Evolutionary conservation across 1,140 invertebrate species (phyloP).

Genomic region (Anthonomus grandis): DNA sequence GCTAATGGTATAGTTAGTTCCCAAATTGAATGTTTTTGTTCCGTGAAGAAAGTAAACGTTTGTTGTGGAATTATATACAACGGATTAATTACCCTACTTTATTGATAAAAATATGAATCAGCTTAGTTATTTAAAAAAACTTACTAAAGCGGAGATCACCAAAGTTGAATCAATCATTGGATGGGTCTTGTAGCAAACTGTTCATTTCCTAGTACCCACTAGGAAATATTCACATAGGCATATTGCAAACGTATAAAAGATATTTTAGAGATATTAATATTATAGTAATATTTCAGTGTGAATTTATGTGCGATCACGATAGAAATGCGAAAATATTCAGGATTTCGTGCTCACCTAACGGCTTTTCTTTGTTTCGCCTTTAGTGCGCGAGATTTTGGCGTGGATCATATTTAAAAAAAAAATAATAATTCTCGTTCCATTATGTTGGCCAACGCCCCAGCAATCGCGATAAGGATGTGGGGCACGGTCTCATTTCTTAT

Average conservation of each 20-base stretch:
- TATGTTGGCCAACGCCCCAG: constrained; percentile 16
- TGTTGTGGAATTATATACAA: too few species aligned
- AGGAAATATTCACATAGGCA: constrained; percentile 5
- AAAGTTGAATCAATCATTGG: too few species aligned
- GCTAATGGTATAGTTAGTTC: too few species aligned
- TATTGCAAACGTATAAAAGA: constrained; percentile 8
- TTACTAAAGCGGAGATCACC: too few species aligned
- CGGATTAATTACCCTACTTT: too few species aligned
- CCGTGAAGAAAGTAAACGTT: too few species aligned
- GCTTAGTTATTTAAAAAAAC: too few species aligned
- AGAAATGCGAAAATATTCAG: constrained; percentile 13
- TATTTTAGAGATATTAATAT: constrained; percentile 15
- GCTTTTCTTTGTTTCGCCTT: constrained; percentile 1
- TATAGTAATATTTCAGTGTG: constrained; percentile 13
- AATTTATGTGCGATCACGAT: constrained; percentile 13
- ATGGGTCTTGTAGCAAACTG: too few species aligned
- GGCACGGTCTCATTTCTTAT: constrained; percentile 15
- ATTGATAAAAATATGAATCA: too few species aligned
- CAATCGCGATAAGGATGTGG: constrained; percentile 17
- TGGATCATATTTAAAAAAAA: too few species aligned
- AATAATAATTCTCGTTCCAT: neutral
- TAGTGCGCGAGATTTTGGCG: neutral
- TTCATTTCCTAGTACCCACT: too few species aligned
- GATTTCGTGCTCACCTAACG: constrained; percentile 10
- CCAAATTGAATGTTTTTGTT: too few species aligned